These are phyloP conservation scores for Nasonovia ribisnigri DNA, from an alignment of 2,888 invertebrate species.

Conservation along the genomic window DNA sequence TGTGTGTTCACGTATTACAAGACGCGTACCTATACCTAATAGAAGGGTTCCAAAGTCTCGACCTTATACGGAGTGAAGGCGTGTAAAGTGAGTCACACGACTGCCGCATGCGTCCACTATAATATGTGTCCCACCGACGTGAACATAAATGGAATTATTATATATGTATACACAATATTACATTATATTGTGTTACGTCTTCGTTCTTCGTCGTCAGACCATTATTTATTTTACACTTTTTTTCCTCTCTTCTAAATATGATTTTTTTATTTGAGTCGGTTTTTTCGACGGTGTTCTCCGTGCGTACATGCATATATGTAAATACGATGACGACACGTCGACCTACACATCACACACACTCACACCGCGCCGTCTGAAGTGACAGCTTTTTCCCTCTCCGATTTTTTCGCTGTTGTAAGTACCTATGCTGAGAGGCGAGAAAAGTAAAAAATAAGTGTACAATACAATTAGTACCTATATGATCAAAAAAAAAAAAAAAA, in stretches of 20 bases:
- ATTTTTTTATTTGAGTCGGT: neutral
- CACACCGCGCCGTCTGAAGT: neutral
- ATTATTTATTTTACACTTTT: neutral
- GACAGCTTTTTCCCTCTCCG: neutral
- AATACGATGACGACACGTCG: neutral
- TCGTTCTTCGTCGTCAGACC: conserved; percentile 8
- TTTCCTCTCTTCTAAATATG: neutral
- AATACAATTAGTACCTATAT: neutral
- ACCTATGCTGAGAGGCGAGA: neutral
- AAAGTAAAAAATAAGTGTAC: neutral
- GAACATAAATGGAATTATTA: conserved; percentile 53
- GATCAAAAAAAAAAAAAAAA: too few species aligned
- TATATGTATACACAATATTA: neutral
- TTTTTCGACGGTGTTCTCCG: neutral
- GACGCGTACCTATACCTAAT: neutral
- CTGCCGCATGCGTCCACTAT: neutral
- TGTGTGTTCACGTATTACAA: neutral
- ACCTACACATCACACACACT: neutral
- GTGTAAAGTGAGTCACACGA: conserved; percentile 42
- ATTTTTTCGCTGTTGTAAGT: neutral
- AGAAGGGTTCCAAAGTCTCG: conserved; percentile 41
- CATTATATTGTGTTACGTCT: conserved; percentile 26
- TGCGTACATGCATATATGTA: neutral
- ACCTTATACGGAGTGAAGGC: conserved; percentile 45
- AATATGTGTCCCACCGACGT: neutral